Percentiles rank a stretch among this genome's conserved stretches.
Evolutionary conservation across 1,140 invertebrate genomes (phyloP).

Genomic region (Bemisia tabaci): DNA sequence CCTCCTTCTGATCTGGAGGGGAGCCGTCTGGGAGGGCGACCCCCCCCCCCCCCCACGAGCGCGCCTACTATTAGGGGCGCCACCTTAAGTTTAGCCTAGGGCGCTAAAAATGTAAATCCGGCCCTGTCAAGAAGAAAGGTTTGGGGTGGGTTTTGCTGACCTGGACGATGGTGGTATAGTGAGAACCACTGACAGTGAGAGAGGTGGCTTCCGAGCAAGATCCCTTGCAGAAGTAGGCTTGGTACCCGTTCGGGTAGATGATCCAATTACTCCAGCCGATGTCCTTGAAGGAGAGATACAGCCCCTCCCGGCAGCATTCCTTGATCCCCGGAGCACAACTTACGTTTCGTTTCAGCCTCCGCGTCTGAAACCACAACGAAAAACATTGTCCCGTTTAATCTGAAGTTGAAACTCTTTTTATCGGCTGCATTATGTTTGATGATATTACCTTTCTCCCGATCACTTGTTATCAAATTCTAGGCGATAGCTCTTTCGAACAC

Average conservation of each 20-base stretch:
- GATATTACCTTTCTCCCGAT: too few relatives aligned
- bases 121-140: too few relatives aligned
- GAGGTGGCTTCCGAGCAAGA: conserved; percentile 54
- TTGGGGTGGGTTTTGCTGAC: conserved; percentile 37
- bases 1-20: too few relatives aligned
- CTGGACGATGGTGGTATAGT: conserved; percentile 54
- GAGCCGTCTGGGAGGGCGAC: too few relatives aligned
- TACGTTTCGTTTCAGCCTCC: conserved; percentile 45
- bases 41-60: too few relatives aligned
- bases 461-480: too few relatives aligned
- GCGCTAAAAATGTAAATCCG: too few relatives aligned
- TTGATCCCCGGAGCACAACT: conserved; percentile 49
- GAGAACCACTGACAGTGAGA: conserved; percentile 38
- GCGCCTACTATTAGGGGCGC: too few relatives aligned
- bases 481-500: too few relatives aligned
- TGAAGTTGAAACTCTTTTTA: conserved; percentile 14
- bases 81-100: too few relatives aligned
- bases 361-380: conserved; percentile 33
- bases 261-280: conserved; percentile 84
- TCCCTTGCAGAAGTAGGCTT: conserved; percentile 73
- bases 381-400: not conserved
- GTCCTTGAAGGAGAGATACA: conserved; percentile 66
- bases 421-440: too few relatives aligned
- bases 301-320: conserved; percentile 67
- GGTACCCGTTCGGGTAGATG: conserved; percentile 58